Evolutionary conservation across 1,140 invertebrate species (phyloP), one percentile per base, ranked within the genome.

Genomic region (Babylonia areolata): DNA sequence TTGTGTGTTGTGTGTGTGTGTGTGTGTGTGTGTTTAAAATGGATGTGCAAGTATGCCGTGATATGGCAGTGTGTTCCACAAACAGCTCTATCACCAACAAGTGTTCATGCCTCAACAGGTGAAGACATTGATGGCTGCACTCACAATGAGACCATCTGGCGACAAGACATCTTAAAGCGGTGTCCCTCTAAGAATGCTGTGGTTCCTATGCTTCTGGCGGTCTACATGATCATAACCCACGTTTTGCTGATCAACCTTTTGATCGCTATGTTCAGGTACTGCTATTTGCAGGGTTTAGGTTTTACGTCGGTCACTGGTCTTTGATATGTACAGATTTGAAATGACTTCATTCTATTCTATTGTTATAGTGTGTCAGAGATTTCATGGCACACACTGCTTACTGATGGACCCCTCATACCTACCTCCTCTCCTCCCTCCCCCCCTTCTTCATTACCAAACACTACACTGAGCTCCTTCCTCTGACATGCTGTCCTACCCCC

Each of bases 261-360:
- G 17, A 94, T 94, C 91, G 93, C 93, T 71, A 94, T 94, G 93
- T 94, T 94, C 87, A 93, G 92, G 93, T 94, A 89, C 35, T 37
- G 35, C 37, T 33, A 69, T 64, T 17, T 64, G 28, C 58, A 17
- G 3, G 46, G 20, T 20, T 51, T 6, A 11, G 46, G 46, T 51
- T 51, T 20, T 51, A 20, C 46, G 6, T 6, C 6, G 6, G 9
- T 11, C 6, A 11, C 46, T 64, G 58, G 17, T 23, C 58, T 12
- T 9, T 15, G 58, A 3, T 20, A 64, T 9, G 58, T 64, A 3
- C 3, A 64, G 58, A 20, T 64, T 3, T 23, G 9, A 64, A 20
- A 3, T 64, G 20, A n/a, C n/a, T 51, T 51, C 20, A 51, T 6
- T 51, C 46, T 20, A 11, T 6, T 11, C 46, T 51, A 20, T 51